These are phyloP conservation scores for Antechinus flavipes DNA, from an alignment of 2,113 vertebrate species.

Conservation along the genomic window DNA sequence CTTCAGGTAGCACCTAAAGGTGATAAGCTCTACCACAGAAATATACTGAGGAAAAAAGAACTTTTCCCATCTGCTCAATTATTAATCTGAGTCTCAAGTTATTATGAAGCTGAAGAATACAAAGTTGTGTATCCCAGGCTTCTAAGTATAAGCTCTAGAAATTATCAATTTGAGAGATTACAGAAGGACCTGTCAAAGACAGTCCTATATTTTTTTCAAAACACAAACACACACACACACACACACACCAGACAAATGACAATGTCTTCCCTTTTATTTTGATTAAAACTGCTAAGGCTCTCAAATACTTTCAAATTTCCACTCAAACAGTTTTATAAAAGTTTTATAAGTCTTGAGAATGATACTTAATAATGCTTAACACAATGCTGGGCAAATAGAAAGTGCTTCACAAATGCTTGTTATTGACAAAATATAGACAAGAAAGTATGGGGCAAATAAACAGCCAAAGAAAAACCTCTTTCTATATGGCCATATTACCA, in stretches of 20 bases:
- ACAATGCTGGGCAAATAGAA: neutral
- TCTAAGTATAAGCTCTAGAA: neutral
- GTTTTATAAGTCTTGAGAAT: neutral
- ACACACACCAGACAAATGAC: neutral
- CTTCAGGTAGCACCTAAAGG: neutral
- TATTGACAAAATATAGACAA: neutral
- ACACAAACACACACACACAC: neutral
- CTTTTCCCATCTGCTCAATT: neutral
- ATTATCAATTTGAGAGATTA: neutral
- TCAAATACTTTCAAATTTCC: neutral
- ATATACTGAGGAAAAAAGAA: neutral
- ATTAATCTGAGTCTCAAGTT: neutral
- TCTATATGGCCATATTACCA: neutral
- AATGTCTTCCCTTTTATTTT: neutral
- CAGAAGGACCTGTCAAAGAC: neutral
- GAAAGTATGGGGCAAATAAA: neutral
- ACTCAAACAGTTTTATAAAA: neutral
- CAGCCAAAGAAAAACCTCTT: neutral
- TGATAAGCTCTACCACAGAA: neutral
- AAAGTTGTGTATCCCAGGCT: neutral
- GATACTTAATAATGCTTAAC: neutral
- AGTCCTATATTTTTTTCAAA: neutral
- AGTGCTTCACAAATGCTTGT: neutral
- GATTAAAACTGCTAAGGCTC: neutral
- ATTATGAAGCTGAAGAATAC: neutral